These are phyloP conservation scores for Spongilla lacustris DNA, from an alignment of 37 sponge, comb jelly and placozoan species.

Conservation along the genomic window DNA sequence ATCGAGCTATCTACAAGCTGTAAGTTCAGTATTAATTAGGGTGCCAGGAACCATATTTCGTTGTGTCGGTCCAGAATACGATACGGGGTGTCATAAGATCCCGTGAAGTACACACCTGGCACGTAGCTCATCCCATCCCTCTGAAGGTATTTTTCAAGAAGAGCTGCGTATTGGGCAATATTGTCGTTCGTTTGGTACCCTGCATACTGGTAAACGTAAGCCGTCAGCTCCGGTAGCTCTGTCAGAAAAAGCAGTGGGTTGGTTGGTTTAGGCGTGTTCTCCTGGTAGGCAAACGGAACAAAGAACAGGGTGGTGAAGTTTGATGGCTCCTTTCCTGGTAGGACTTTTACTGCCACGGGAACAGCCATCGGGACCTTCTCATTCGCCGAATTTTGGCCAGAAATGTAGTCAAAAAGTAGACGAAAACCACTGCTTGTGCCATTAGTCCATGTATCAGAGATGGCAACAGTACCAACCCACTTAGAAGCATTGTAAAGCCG, in stretches of 20 bases:
- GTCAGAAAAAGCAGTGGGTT: background rate
- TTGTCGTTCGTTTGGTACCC: background rate
- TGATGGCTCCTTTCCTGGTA: background rate
- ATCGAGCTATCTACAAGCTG: no score
- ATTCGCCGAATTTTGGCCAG: background rate
- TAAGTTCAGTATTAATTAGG: no score
- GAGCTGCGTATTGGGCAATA: background rate
- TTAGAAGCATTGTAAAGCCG: background rate
- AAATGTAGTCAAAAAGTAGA: background rate
- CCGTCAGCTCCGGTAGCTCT: background rate
- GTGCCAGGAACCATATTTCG: no score
- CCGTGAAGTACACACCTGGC: background rate
- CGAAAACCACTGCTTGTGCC: background rate
- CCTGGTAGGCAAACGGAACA: background rate
- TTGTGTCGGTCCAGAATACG: no score
- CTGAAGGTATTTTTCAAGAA: background rate
- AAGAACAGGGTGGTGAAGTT: background rate
- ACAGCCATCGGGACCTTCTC: constrained; percentile 5
- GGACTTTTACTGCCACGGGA: background rate
- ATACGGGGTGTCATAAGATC: no score
- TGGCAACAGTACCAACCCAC: background rate
- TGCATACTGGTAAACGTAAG: background rate
- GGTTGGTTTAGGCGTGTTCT: background rate
- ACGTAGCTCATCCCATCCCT: background rate
- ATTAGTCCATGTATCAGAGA: background rate